Percentiles rank a stretch among this genome's conserved stretches.
phyloP scores from a whole-genome alignment of 2,888 invertebrate genomes.

The Dynastes tityus region DNA sequence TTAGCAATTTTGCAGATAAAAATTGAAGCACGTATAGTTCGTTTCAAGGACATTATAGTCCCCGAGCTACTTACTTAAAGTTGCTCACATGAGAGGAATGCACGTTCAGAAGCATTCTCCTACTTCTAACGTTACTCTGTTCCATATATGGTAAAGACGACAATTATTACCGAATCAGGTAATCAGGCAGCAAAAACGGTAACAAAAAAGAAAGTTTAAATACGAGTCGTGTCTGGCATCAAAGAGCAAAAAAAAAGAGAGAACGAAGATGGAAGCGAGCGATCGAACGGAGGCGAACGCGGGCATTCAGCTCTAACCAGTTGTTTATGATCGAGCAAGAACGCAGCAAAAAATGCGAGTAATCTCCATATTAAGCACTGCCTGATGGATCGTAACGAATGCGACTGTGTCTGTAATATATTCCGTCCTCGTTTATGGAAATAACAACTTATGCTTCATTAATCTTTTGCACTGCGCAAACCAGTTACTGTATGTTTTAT shows the following conservation, averaged over 20 bases:
- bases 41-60: neutral
- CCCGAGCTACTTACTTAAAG: constrained; percentile 13
- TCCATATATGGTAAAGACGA: constrained; percentile 31
- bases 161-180: constrained; percentile 44
- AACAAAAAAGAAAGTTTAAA: constrained; percentile 44
- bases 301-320: constrained; percentile 37
- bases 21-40: neutral
- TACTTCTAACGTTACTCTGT: constrained; percentile 33
- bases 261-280: constrained; percentile 32
- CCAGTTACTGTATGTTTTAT: constrained; percentile 52
- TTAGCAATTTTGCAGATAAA: too few species aligned
- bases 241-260: constrained; percentile 5
- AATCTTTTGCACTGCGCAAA: constrained; percentile 59
- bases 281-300: constrained; percentile 21
- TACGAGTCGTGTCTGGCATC: constrained; percentile 37
- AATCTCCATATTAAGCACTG: constrained; percentile 56
- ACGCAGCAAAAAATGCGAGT: constrained; percentile 48
- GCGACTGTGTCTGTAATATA: constrained; percentile 53
- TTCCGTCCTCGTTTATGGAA: constrained; percentile 57
- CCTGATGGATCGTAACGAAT: constrained; percentile 50
- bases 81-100: constrained; percentile 9
- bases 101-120: constrained; percentile 23
- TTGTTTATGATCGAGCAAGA: constrained; percentile 47
- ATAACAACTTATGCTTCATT: constrained; percentile 60
- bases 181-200: constrained; percentile 41